A percentile compares a stretch with the other conserved stretches of the same genome.
These are phyloP conservation scores for Climacteris rufus DNA, from an alignment of 2,113 vertebrate genomes.

Conservation along the genomic window DNA sequence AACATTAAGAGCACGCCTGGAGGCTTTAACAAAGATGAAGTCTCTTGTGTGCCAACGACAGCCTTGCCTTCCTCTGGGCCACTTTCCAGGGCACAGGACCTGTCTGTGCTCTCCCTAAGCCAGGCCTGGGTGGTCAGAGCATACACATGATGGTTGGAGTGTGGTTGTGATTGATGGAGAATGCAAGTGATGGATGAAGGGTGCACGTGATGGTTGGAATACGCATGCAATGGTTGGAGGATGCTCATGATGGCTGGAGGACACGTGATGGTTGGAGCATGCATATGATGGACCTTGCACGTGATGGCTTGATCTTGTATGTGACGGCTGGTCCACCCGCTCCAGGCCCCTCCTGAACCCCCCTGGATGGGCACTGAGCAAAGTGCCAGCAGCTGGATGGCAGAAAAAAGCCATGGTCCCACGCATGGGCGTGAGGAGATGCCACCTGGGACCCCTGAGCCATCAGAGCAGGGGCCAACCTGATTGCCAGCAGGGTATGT, in stretches of 20 bases:
- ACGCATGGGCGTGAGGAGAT: not conserved
- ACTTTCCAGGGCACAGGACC: not conserved
- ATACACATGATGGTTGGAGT: rapidly evolving
- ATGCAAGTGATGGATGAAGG: rapidly evolving
- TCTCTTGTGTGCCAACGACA: rapidly evolving
- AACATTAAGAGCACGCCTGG: not conserved
- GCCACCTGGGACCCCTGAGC: rapidly evolving
- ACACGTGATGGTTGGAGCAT: rapidly evolving
- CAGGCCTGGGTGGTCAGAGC: not conserved
- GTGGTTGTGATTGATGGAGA: rapidly evolving
- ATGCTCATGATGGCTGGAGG: rapidly evolving
- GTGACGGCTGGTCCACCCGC: not conserved
- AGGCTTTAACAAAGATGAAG: not conserved
- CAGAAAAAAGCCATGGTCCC: not conserved
- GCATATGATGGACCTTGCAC: rapidly evolving
- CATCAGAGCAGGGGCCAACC: not conserved
- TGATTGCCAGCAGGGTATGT: not conserved
- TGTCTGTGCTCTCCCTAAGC: not conserved
- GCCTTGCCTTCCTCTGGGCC: not conserved
- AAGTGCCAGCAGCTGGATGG: not conserved
- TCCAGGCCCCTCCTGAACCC: not conserved
- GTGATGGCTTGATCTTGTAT: rapidly evolving
- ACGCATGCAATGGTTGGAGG: rapidly evolving
- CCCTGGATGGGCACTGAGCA: not conserved
- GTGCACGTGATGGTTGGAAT: rapidly evolving